A percentile compares a stretch with the other conserved stretches of the same genome.
phyloP scores from a whole-genome alignment of 2,888 invertebrate genomes.

The Tachina grossa region DNA sequence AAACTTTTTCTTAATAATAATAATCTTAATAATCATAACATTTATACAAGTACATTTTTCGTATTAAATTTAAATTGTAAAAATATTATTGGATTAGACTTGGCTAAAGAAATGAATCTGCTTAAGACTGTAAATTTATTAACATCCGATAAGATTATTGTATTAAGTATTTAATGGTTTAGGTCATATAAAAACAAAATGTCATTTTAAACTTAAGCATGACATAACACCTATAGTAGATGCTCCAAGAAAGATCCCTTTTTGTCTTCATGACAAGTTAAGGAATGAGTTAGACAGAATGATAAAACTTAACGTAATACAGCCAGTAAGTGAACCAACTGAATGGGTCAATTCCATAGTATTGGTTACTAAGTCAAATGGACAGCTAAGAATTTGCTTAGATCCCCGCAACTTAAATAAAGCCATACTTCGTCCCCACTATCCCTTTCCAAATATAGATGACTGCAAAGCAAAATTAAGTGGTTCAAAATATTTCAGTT shows the following conservation, averaged over 20 bases:
- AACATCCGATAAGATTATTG: constrained; percentile 23
- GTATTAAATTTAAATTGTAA: constrained; percentile 46
- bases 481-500: constrained; percentile 51
- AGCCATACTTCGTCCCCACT: constrained; percentile 58
- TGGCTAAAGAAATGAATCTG: constrained; percentile 35
- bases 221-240: not conserved
- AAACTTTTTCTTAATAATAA: constrained; percentile 21
- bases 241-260: not conserved
- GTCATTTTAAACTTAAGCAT: too few relatives aligned
- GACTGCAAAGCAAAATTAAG: constrained; percentile 55
- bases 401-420: constrained; percentile 70
- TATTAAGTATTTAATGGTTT: constrained; percentile 55
- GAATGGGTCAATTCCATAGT: constrained; percentile 58
- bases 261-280: constrained; percentile 5
- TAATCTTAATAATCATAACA: constrained; percentile 25
- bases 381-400: constrained; percentile 65
- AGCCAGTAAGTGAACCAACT: constrained; percentile 4
- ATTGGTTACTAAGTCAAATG: constrained; percentile 58
- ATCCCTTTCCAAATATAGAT: too few relatives aligned
- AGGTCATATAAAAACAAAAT: constrained; percentile 50
- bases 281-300: constrained; percentile 56
- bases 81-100: constrained; percentile 8
- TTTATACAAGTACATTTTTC: constrained; percentile 38
- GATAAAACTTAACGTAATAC: constrained; percentile 40
- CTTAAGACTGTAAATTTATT: constrained; percentile 36